phyloP scores from a whole-genome alignment of 2,888 invertebrate species.

The Parochlus steinenii region DNA sequence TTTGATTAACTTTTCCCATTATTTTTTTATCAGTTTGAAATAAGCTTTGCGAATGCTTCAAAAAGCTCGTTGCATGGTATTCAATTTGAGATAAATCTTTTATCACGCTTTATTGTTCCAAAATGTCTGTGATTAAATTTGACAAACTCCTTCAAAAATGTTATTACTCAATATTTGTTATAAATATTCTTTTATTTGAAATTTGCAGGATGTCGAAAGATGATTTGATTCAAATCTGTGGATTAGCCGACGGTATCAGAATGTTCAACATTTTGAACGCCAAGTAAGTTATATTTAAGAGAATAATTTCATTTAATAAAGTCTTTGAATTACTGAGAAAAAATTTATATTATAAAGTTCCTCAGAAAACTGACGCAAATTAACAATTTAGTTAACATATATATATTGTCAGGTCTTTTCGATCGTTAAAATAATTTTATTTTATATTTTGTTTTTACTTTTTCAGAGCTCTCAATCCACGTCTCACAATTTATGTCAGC shows the following conservation, averaged over 20 bases:
- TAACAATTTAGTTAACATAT: not conserved
- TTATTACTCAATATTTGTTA: too few relatives aligned
- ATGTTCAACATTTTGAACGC: conserved; percentile 78
- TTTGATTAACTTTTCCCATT: not conserved
- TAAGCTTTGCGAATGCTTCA: not conserved
- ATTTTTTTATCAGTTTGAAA: not conserved
- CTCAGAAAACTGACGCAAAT: conserved; percentile 1
- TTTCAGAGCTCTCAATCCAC: conserved; percentile 49
- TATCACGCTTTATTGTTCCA: too few relatives aligned
- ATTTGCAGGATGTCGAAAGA: conserved; percentile 55
- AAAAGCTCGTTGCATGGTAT: not conserved
- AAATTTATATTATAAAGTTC: not conserved
- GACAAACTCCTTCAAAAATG: too few relatives aligned
- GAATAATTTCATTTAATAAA: conserved; percentile 3
- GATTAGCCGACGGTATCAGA: conserved; percentile 84
- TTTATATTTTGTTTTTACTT: conserved; percentile 13
- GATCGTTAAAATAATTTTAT: not conserved
- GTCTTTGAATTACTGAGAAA: not conserved
- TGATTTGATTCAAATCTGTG: conserved; percentile 88
- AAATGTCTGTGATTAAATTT: too few relatives aligned
- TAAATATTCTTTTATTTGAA: conserved; percentile 13
- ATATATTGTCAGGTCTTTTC: too few relatives aligned
- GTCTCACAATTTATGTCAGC: conserved; percentile 70
- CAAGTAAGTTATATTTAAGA: conserved; percentile 40
- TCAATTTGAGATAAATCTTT: too few relatives aligned